Conservation (phyloP, 2,113 vertebrate genomes). For the Gymnogyps californianus region DNA sequence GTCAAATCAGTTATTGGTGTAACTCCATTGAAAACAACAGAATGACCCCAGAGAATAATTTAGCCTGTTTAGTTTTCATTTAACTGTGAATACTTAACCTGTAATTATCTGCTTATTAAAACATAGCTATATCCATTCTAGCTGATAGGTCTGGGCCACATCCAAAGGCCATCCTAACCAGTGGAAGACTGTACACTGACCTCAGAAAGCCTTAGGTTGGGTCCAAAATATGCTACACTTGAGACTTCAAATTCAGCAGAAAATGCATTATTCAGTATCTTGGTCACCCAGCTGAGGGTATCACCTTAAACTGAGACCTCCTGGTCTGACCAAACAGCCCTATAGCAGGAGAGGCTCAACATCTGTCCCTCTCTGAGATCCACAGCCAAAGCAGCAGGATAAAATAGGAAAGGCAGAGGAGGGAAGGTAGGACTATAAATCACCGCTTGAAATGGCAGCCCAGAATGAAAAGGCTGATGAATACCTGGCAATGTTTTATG, state of each 20-base stretch:
- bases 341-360: background rate
- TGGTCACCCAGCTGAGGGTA: background rate
- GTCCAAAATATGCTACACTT: background rate
- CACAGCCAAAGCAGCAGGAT: background rate
- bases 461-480: background rate
- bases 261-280: background rate
- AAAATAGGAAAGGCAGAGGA: background rate
- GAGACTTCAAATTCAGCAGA: background rate
- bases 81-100: background rate
- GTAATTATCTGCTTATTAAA: conserved; percentile 8
- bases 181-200: background rate
- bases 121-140: background rate
- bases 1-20: conserved; percentile 2
- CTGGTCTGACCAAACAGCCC: background rate
- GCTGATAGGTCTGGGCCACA: background rate
- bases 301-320: background rate
- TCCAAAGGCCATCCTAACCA: background rate
- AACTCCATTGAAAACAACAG: background rate
- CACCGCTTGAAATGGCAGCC: background rate
- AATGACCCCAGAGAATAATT: conserved; percentile 15
- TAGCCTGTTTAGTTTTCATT: background rate
- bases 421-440: background rate
- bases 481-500: background rate
- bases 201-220: background rate
- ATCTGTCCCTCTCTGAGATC: background rate